A percentile compares a stretch with the other conserved stretches of the same genome.
Evolutionary conservation across 2,113 vertebrate genomes (phyloP).

Genomic region (Tetraodon nigroviridis): DNA sequence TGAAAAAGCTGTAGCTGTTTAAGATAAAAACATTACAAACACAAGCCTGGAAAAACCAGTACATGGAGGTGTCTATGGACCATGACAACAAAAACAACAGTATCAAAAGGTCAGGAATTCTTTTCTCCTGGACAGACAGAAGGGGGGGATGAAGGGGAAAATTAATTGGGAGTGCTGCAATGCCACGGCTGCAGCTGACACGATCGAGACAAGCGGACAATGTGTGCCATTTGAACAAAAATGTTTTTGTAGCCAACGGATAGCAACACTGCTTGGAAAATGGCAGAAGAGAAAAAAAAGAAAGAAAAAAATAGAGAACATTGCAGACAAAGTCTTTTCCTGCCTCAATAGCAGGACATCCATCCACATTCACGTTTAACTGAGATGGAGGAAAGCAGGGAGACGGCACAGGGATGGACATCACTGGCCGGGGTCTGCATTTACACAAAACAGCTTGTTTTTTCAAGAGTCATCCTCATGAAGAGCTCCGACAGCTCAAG

Average conservation of each 20-base stretch:
- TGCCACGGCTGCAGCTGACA: slow-evolving; percentile 28
- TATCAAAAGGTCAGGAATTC: slow-evolving; percentile 57
- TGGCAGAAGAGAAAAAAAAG: neutral
- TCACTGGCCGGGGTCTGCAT: neutral
- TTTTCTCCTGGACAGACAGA: slow-evolving; percentile 39
- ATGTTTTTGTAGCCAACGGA: neutral
- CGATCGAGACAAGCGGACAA: slow-evolving; percentile 7
- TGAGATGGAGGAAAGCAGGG: neutral
- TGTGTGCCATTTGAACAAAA: neutral
- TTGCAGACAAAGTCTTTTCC: slow-evolving; percentile 9
- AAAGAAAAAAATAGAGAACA: neutral
- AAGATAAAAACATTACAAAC: neutral
- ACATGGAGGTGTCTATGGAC: neutral
- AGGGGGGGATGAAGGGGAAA: slow-evolving; percentile 7
- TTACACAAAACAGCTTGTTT: neutral
- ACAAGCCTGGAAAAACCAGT: neutral
- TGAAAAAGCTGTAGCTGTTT: neutral
- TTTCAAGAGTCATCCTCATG: neutral
- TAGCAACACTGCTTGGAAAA: neutral
- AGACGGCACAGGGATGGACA: neutral
- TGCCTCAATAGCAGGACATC: slow-evolving; percentile 21
- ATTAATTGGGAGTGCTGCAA: slow-evolving; percentile 19
- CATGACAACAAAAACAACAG: slow-evolving; percentile 49
- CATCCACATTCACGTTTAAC: slow-evolving; percentile 1
- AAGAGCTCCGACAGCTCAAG: neutral